phyloP scores from a whole-genome alignment of 2,113 vertebrate species.

The Gymnorhina tibicen region DNA sequence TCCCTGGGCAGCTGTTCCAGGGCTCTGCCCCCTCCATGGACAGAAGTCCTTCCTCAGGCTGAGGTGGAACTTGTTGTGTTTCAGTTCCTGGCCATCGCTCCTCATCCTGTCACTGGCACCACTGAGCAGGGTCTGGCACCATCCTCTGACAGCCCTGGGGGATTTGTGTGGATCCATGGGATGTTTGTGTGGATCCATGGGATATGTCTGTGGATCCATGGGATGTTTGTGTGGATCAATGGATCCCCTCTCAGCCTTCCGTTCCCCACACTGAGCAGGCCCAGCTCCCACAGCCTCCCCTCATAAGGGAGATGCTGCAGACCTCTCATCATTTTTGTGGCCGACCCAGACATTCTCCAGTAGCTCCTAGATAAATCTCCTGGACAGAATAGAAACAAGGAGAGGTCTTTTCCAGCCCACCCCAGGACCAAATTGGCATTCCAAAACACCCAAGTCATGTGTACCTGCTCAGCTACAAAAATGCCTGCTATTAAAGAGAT shows the following conservation, averaged over 20 bases:
- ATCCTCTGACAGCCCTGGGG: not conserved
- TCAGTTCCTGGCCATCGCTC: not conserved
- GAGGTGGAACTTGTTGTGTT: not conserved
- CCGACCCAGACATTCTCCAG: not conserved
- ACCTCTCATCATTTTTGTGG: too few relatives aligned
- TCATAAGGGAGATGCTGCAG: not conserved
- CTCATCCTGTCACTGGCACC: not conserved
- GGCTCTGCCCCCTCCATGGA: not conserved
- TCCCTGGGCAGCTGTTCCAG: not conserved
- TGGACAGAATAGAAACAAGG: not conserved
- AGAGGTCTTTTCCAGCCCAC: not conserved
- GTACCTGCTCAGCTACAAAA: not conserved
- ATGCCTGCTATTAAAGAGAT: constrained; percentile 20
- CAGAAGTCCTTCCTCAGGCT: accelerated
- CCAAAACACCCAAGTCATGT: not conserved
- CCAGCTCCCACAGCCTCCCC: not conserved
- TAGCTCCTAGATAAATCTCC: not conserved
- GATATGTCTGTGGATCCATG: not conserved
- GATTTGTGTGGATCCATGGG: not conserved
- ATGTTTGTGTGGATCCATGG: not conserved
- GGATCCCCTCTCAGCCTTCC: not conserved
- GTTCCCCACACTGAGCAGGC: not conserved
- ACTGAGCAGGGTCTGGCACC: not conserved
- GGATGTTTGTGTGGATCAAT: accelerated
- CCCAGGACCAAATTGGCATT: not conserved